Percentiles rank a stretch among this genome's conserved stretches.
These are phyloP conservation scores for Acanthurus lineatus DNA, from an alignment of 2,797 vertebrate genomes.

Conservation along the genomic window DNA sequence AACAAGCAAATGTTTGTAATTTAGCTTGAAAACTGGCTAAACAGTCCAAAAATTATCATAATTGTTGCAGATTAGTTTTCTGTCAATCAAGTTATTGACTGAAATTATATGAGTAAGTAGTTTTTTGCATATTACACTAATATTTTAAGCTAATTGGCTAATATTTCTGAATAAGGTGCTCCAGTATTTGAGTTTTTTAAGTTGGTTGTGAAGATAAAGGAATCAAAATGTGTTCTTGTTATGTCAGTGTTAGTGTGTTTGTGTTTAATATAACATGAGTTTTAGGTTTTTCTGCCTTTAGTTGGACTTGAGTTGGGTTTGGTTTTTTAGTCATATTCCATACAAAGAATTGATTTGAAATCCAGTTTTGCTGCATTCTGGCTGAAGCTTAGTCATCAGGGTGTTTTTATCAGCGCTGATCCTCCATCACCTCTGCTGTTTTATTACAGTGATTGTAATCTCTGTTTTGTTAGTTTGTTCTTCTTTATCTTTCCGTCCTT, in stretches of 20 bases:
- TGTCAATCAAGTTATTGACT: not conserved
- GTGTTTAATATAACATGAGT: too few relatives aligned
- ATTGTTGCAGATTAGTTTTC: not conserved
- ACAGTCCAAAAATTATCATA: not conserved
- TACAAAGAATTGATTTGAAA: not conserved
- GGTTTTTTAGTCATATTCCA: not conserved
- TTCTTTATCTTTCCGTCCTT: not conserved
- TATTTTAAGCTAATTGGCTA: not conserved
- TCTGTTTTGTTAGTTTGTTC: not conserved
- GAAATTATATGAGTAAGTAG: not conserved
- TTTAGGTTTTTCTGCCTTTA: not conserved
- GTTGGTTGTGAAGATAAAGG: not conserved
- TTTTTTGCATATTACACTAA: not conserved
- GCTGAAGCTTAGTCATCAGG: not conserved
- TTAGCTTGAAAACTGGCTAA: not conserved
- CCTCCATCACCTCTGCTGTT: slow-evolving; percentile 6
- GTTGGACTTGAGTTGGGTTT: not conserved
- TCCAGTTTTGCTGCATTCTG: not conserved
- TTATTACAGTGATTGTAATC: slow-evolving; percentile 5
- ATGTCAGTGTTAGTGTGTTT: too few relatives aligned
- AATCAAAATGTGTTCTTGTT: not conserved
- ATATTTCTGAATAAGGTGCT: not conserved
- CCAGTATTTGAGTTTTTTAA: not conserved
- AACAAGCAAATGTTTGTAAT: not conserved
- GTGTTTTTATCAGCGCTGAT: slow-evolving; percentile 6